Evolutionary conservation across 2,797 vertebrate genomes (phyloP).

Genomic region (Caiman crocodilus): DNA sequence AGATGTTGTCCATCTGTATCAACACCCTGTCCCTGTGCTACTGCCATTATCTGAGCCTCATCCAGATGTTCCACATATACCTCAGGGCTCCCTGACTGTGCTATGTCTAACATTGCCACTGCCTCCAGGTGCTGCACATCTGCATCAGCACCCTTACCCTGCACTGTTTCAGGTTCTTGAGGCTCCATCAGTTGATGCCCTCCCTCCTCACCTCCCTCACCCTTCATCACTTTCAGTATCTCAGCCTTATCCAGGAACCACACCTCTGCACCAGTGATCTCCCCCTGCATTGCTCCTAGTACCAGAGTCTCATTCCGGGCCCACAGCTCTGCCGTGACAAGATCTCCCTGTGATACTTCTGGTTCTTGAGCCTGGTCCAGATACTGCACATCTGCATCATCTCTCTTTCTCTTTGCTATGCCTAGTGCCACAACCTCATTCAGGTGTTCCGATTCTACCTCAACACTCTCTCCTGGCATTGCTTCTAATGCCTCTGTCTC

Average conservation of each 20-base stretch:
- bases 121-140: too few relatives aligned
- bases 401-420: rapidly evolving
- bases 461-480: neutral
- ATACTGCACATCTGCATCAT: neutral
- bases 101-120: too few relatives aligned
- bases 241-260: neutral
- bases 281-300: neutral
- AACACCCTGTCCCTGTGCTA: too few relatives aligned
- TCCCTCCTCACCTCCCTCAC: neutral
- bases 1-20: too few relatives aligned
- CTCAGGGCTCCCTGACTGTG: neutral
- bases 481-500: neutral
- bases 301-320: rapidly evolving
- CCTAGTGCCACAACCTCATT: rapidly evolving
- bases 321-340: neutral
- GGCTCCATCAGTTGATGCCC: too few relatives aligned
- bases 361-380: neutral
- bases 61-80: too few relatives aligned
- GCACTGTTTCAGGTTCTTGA: too few relatives aligned
- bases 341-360: neutral
- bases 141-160: too few relatives aligned
- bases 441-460: neutral
- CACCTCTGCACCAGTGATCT: neutral
- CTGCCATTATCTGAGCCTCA: too few relatives aligned
- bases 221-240: neutral